These are phyloP conservation scores for Telmatochromis sp. DNA, from an alignment of 2,113 vertebrate genomes.

Conservation along the genomic window DNA sequence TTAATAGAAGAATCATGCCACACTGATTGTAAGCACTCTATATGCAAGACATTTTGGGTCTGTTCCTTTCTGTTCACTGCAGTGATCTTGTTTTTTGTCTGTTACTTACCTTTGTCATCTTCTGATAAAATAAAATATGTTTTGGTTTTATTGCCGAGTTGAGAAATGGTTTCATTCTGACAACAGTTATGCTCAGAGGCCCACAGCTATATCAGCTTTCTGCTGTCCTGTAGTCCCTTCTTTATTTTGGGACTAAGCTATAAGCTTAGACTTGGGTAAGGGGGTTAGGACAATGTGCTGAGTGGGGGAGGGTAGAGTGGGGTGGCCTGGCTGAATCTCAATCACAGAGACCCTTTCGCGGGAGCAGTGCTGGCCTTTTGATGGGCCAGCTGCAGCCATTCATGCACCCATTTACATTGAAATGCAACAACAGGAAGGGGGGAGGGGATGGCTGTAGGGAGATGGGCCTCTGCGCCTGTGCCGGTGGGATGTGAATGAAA, in stretches of 20 bases:
- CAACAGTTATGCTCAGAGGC: background rate
- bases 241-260: constrained; percentile 1
- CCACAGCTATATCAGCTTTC: background rate
- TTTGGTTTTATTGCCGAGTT: background rate
- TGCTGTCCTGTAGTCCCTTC: background rate
- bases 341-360: constrained; percentile 67
- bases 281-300: constrained; percentile 40
- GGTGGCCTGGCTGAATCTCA: constrained; percentile 71
- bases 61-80: background rate
- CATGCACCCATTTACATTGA: constrained; percentile 76
- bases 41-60: background rate
- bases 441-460: constrained; percentile 42
- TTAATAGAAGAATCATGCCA: background rate
- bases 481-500: constrained; percentile 48
- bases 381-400: constrained; percentile 81
- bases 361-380: constrained; percentile 71
- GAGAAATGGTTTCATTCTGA: background rate
- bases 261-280: constrained; percentile 18
- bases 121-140: background rate
- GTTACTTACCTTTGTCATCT: background rate
- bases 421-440: constrained; percentile 76
- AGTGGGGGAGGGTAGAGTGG: constrained; percentile 49
- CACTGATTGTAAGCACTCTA: background rate
- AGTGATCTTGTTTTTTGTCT: background rate
- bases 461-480: constrained; percentile 48